Base-by-base conservation (phyloP, 2,797 vertebrate species). In the Aphelocoma californica region DNA sequence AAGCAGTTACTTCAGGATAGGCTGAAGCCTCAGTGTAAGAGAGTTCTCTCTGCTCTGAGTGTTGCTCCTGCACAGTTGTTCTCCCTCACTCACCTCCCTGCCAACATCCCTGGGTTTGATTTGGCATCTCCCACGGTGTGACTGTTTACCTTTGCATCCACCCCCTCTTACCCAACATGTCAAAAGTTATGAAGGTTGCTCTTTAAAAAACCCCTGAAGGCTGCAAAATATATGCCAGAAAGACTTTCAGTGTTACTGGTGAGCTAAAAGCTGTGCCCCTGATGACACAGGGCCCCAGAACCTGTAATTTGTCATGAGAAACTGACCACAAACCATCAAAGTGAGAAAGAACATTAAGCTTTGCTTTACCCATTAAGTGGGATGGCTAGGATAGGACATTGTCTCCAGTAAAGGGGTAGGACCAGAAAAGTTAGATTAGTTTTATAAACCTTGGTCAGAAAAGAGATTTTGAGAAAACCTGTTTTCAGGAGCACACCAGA, bases 161-260 rank as follows among this genome's bases (percentile, higher is more conserved):
- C 95, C 94, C 91, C 81, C 92, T 96, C 90, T 97, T 96, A 62
- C 96, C 42, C 86, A 97, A 97, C 38, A 71, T 78, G 45, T 94
- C 90, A 81, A 85, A 96, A 92, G 91, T 90, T 87, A 54, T 34
- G 47, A 62, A 84, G 74, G 34, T 64, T 93, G 51, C 50, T 88
- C 51, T 96, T 91, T 60, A 20, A 90, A 94, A 93, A 70, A 86
- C 1, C 26, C 15, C 25, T 2, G 38, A 85, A 90, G 48, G 25
- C 90, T 95, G 80, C 66, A 90, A 88, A 93, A 45, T 44, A 4
- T 29, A 12, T n/a, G 53, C 70, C 86, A 94, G 81, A 67, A 91
- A 75, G 64, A 36, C 32, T 78, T 91, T 17, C 26, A 50, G 0
- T 45, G 70, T 81, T 86, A 79, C 20, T 81, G 58, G 5, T 93